phyloP scores from a whole-genome alignment of 2,888 invertebrate genomes.

The Ectemnius lituratus region DNA sequence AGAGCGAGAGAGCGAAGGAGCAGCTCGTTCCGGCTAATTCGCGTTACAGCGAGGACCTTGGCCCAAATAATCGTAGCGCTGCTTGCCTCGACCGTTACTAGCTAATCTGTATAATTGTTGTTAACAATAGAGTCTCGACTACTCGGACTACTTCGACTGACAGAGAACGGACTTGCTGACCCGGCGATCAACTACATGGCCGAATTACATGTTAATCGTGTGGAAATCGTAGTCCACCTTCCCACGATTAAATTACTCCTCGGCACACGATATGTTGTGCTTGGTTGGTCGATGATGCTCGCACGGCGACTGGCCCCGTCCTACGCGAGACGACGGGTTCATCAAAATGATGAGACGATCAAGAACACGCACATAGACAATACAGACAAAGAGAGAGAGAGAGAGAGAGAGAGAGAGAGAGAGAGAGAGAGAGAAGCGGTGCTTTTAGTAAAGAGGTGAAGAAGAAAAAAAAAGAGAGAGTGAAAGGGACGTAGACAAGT shows the following conservation, averaged over 20 bases:
- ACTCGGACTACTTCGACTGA: too few relatives aligned
- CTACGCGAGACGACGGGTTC: not conserved
- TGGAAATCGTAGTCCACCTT: constrained; percentile 40
- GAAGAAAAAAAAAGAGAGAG: constrained; percentile 4
- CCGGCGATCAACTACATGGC: constrained; percentile 30
- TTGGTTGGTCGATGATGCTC: not conserved
- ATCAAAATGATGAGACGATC: constrained; percentile 22
- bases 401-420: too few relatives aligned
- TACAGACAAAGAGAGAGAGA: too few relatives aligned
- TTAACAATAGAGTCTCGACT: constrained; percentile 31
- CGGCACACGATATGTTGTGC: not conserved
- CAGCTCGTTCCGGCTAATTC: constrained; percentile 50
- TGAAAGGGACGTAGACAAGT: constrained; percentile 29
- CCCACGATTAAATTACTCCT: too few relatives aligned
- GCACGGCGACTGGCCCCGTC: not conserved
- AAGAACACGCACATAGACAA: not conserved
- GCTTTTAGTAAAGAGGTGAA: not conserved
- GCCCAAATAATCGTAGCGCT: constrained; percentile 32
- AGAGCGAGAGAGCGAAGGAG: constrained; percentile 28
- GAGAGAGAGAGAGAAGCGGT: too few relatives aligned
- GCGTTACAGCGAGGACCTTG: constrained; percentile 41
- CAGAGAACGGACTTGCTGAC: too few relatives aligned
- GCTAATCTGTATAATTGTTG: constrained; percentile 44
- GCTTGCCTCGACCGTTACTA: constrained; percentile 21
- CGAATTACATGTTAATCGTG: constrained; percentile 64